Evolutionary conservation across 1,140 invertebrate species (phyloP).

Genomic region (Homarus americanus): DNA sequence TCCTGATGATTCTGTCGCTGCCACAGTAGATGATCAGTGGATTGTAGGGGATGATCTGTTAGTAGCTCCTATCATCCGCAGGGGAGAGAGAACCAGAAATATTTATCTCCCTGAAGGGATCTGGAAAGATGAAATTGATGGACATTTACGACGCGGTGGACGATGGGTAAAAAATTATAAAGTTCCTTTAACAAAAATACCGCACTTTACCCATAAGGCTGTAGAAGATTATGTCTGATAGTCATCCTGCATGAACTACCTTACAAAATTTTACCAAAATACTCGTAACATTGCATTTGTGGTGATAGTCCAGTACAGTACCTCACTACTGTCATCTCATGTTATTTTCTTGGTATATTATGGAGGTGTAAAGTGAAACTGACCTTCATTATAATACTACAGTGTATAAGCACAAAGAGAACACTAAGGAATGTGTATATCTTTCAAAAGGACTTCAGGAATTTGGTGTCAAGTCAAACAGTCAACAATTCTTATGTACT

Average conservation of each 20-base stretch:
- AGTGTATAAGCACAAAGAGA: neutral
- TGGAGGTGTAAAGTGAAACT: neutral
- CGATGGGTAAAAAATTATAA: conserved; percentile 84
- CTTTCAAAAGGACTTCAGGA: too few relatives aligned
- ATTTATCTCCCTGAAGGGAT: conserved; percentile 92
- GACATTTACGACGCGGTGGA: conserved; percentile 89
- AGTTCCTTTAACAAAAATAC: conserved; percentile 56
- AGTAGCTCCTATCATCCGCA: conserved; percentile 91
- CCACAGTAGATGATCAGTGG: conserved; percentile 91
- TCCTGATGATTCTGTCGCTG: conserved; percentile 87
- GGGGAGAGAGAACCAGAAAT: conserved; percentile 83
- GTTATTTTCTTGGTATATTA: neutral
- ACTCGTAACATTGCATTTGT: neutral
- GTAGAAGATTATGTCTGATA: conserved; percentile 10
- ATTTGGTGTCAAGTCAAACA: too few relatives aligned
- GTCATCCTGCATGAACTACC: neutral
- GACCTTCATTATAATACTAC: neutral
- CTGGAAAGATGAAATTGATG: conserved; percentile 93
- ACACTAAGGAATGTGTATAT: too few relatives aligned
- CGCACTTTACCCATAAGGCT: conserved; percentile 43
- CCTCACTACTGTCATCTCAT: neutral
- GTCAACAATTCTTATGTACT: too few relatives aligned
- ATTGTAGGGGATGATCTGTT: conserved; percentile 93
- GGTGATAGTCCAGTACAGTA: neutral
- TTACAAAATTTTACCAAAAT: neutral